Percentiles rank a stretch among this genome's conserved stretches.
Conservation (phyloP, 2,797 vertebrate species). For the Holocentrus rufus region DNA sequence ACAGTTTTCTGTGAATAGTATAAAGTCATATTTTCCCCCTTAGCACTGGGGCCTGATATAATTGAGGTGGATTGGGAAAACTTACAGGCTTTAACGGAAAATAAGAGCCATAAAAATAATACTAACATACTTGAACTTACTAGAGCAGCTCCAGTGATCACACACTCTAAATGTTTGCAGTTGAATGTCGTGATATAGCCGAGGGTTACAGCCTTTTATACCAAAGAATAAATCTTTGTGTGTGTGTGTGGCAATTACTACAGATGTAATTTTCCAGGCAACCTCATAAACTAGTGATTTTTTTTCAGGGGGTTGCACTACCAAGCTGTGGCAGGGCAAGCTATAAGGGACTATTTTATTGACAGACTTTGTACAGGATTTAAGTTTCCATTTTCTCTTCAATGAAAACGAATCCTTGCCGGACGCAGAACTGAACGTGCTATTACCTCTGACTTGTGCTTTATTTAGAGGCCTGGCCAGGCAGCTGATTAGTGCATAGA, state of each 20-base stretch:
- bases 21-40: slow-evolving; percentile 81
- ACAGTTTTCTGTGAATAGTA: slow-evolving; percentile 73
- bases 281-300: slow-evolving; percentile 5
- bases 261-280: slow-evolving; percentile 55
- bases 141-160: slow-evolving; percentile 50
- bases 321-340: slow-evolving; percentile 13
- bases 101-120: slow-evolving; percentile 74
- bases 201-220: slow-evolving; percentile 31
- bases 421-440: slow-evolving; percentile 9
- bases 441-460: slow-evolving; percentile 3
- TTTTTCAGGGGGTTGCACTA: slow-evolving; percentile 13
- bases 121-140: slow-evolving; percentile 41
- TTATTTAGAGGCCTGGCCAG: neutral
- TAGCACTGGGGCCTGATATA: slow-evolving; percentile 69
- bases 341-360: neutral
- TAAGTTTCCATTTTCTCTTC: slow-evolving; percentile 73
- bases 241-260: slow-evolving; percentile 38
- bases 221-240: slow-evolving; percentile 54
- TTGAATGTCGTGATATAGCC: slow-evolving; percentile 50
- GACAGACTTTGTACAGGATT: slow-evolving; percentile 39
- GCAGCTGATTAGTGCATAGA: neutral
- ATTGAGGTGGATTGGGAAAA: slow-evolving; percentile 81
- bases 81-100: slow-evolving; percentile 77
- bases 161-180: slow-evolving; percentile 30
- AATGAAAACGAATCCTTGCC: slow-evolving; percentile 37